phyloP scores from a whole-genome alignment of 2,888 invertebrate genomes.

The Dorcus parallelipipedus region DNA sequence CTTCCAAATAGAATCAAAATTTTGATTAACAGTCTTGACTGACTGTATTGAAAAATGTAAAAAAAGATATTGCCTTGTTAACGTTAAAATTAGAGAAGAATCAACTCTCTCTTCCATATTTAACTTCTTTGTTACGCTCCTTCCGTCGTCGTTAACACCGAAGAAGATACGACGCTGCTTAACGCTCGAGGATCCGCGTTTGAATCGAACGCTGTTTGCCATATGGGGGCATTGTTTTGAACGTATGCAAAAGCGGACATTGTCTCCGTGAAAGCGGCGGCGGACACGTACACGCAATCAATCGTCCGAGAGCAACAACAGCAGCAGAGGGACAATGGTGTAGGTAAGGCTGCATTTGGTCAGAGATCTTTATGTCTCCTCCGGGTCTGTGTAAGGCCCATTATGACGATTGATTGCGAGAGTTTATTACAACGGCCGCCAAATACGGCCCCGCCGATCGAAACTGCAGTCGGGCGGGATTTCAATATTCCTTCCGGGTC shows the following conservation, averaged over 20 bases:
- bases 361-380: conserved; percentile 26
- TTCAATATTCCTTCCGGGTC: background rate
- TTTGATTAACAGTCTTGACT: no score
- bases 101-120: no score
- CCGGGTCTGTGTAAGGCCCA: conserved; percentile 24
- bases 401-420: conserved; percentile 26
- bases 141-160: background rate
- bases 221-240: conserved; percentile 5
- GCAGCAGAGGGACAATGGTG: conserved; percentile 21
- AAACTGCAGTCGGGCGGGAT: background rate
- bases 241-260: conserved; percentile 3
- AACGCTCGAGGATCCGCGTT: conserved; percentile 1
- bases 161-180: background rate
- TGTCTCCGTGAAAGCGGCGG: background rate
- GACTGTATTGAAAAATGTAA: no score
- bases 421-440: conserved; percentile 22
- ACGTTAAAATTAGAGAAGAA: no score
- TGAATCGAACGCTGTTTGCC: background rate
- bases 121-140: background rate
- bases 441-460: conserved; percentile 6
- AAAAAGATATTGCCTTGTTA: no score
- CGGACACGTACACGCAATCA: conserved; percentile 1
- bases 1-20: no score
- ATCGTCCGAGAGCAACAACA: background rate
- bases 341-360: conserved; percentile 26